Evolutionary conservation across 2,888 invertebrate species (phyloP).

Genomic region (Diabrotica balteata): DNA sequence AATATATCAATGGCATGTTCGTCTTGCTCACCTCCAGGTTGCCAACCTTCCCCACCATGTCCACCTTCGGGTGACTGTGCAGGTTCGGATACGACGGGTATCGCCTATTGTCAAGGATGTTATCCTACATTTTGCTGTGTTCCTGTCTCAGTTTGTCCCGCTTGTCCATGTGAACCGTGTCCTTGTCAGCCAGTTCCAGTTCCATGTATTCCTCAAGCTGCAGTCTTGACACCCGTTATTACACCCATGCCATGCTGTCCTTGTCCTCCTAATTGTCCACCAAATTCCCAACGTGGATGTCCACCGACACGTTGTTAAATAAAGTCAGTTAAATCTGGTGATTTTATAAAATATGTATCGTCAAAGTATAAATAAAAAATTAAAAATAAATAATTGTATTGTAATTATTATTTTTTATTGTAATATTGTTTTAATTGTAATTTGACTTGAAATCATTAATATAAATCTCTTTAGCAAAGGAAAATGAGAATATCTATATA

Average conservation of each 20-base stretch:
- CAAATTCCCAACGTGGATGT: not conserved
- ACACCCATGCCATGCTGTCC: constrained; percentile 30
- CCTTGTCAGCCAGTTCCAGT: constrained; percentile 28
- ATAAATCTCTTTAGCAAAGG: no score
- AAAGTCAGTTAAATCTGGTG: not conserved
- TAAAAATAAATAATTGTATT: no score
- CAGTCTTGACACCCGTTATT: constrained; percentile 38
- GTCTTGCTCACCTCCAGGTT: no score
- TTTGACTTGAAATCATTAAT: no score
- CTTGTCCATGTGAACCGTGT: constrained; percentile 29
- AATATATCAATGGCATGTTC: not conserved
- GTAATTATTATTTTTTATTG: no score
- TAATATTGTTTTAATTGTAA: no score
- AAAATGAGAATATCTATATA: no score
- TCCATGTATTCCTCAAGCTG: constrained; percentile 39
- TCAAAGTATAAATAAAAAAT: no score
- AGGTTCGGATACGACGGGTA: not conserved
- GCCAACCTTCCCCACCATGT: not conserved
- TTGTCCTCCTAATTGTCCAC: not conserved
- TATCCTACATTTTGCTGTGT: constrained; percentile 36
- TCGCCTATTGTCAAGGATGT: constrained; percentile 32
- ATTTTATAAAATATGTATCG: not conserved
- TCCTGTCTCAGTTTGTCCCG: constrained; percentile 37
- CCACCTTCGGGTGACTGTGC: no score
- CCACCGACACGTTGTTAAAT: not conserved